Conservation (phyloP, 2,797 vertebrate species). For the Crax fasciolata region DNA sequence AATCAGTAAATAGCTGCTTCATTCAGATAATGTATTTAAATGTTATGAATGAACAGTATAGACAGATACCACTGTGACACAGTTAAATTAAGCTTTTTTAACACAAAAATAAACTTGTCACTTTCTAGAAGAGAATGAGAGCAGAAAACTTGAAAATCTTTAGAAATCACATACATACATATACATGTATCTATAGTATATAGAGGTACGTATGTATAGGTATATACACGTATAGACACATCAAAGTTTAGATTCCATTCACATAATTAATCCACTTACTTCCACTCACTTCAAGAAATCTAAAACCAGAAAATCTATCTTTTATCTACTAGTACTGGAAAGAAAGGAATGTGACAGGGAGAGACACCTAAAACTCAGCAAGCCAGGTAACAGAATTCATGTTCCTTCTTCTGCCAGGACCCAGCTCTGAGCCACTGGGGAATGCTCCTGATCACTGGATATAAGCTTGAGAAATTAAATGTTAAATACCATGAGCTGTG, state of each 20-base stretch:
- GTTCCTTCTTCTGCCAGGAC: not conserved
- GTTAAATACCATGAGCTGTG: not conserved
- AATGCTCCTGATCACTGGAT: not conserved
- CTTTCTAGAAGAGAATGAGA: not conserved
- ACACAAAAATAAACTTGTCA: not conserved
- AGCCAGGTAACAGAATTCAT: not conserved
- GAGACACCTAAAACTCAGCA: not conserved
- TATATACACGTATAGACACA: not conserved
- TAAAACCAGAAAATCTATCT: not conserved
- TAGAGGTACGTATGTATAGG: not conserved
- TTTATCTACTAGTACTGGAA: not conserved
- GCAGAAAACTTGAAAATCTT: not conserved
- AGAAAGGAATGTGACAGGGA: not conserved
- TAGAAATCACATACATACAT: not conserved
- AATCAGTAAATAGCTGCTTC: not conserved
- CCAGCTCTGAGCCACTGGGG: not conserved
- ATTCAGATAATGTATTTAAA: not conserved
- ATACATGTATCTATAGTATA: not conserved
- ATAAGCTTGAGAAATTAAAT: not conserved
- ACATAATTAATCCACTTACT: not conserved
- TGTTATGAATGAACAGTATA: not conserved
- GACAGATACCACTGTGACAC: not conserved
- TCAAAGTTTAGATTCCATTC: not conserved
- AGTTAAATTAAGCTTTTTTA: not conserved
- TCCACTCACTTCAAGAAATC: not conserved